These are phyloP conservation scores for Conopomorpha cramerella DNA, from an alignment of 1,140 invertebrate genomes.

Conservation along the genomic window DNA sequence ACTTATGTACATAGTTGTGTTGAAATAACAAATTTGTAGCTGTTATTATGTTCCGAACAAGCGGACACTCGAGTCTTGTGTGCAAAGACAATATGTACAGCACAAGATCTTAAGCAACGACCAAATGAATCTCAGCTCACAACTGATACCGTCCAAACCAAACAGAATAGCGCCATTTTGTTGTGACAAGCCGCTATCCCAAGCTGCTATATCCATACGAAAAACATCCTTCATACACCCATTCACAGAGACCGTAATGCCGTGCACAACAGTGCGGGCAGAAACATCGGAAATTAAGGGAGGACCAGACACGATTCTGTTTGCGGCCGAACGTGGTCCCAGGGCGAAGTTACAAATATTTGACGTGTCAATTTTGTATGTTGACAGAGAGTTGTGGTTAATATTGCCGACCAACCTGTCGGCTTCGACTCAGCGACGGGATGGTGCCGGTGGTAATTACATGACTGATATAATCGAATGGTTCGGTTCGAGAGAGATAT, in stretches of 20 bases:
- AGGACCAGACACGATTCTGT: slow-evolving; percentile 57
- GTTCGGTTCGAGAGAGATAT: too few species aligned
- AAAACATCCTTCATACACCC: slow-evolving; percentile 17
- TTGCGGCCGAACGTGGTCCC: slow-evolving; percentile 57
- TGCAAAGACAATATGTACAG: slow-evolving; percentile 54
- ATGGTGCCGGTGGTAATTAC: too few species aligned
- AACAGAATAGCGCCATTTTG: slow-evolving; percentile 58
- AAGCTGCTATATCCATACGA: slow-evolving; percentile 20
- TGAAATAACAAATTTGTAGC: slow-evolving; percentile 59
- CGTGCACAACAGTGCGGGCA: slow-evolving; percentile 14
- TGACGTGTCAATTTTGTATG: slow-evolving; percentile 60
- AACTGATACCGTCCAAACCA: slow-evolving; percentile 59
- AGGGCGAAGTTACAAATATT: slow-evolving; percentile 60
- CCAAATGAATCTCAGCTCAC: slow-evolving; percentile 58
- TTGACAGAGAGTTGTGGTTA: slow-evolving; percentile 58
- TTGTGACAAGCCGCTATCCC: slow-evolving; percentile 51
- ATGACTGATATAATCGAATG: slow-evolving; percentile 49
- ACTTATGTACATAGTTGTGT: too few species aligned
- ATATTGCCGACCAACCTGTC: slow-evolving; percentile 50
- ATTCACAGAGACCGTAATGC: slow-evolving; percentile 21
- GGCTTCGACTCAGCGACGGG: not conserved
- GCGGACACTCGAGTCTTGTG: slow-evolving; percentile 52
- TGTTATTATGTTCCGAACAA: slow-evolving; percentile 53
- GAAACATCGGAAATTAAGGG: slow-evolving; percentile 59
- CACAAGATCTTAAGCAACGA: slow-evolving; percentile 55